Evolutionary conservation across 2,113 vertebrate species (phyloP).

Genomic region (Phoxinus phoxinus): DNA sequence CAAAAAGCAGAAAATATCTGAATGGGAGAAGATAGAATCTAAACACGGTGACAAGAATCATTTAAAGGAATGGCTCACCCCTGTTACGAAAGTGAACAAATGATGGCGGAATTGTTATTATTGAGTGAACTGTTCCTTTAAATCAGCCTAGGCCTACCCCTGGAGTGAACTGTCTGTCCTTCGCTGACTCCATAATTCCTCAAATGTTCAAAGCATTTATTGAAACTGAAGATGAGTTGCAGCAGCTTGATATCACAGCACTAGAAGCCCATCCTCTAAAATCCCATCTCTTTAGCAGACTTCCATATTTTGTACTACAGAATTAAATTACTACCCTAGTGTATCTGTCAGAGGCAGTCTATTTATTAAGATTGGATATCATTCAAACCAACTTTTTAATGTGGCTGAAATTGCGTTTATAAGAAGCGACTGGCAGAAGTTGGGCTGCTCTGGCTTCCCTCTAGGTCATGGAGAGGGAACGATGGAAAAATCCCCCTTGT

Average conservation of each 20-base stretch:
- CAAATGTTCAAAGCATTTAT: constrained; percentile 3
- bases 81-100: not conserved
- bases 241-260: not conserved
- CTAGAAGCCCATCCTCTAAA: not conserved
- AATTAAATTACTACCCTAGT: constrained; percentile 8
- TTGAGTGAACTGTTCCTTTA: not conserved
- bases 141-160: not conserved
- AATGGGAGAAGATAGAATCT: not conserved
- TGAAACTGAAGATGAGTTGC: not conserved
- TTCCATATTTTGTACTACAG: constrained; percentile 1
- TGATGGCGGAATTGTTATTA: not conserved
- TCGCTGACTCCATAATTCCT: constrained; percentile 21
- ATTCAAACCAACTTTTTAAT: constrained; percentile 37
- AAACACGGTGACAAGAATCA: not conserved
- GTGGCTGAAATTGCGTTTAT: constrained; percentile 55
- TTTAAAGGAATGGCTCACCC: not conserved
- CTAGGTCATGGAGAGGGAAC: constrained; percentile 49
- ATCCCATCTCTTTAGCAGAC: not conserved
- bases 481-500: constrained; percentile 54
- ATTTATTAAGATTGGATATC: not conserved
- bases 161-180: not conserved
- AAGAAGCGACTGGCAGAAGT: constrained; percentile 47
- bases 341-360: not conserved
- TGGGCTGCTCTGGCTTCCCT: constrained; percentile 47
- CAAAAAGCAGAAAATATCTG: not conserved